A percentile compares a stretch with the other conserved stretches of the same genome.
These are phyloP conservation scores for Anguilla marmorata DNA, from an alignment of 2,797 vertebrate genomes.

Conservation along the genomic window DNA sequence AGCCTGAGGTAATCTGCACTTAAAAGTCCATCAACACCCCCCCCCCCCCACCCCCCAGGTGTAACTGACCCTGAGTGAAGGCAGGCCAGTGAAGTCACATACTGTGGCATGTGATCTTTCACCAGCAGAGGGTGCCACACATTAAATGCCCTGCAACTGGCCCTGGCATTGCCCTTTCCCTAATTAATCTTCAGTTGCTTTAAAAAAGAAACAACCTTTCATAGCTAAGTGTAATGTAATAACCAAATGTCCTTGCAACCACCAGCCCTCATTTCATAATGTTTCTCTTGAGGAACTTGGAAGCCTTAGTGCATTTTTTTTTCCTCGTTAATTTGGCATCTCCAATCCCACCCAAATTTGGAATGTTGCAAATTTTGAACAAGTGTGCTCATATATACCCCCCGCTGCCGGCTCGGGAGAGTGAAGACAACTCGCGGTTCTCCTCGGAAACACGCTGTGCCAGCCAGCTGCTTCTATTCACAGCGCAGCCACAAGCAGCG, in stretches of 20 bases:
- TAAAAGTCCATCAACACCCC: background rate
- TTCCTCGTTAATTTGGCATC: no score
- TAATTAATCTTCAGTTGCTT: background rate
- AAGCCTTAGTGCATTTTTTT: background rate
- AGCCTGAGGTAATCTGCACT: constrained; percentile 17
- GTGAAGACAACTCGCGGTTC: background rate
- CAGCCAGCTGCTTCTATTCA: no score
- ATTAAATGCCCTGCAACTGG: constrained; percentile 67
- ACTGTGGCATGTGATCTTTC: constrained; percentile 54
- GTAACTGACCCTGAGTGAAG: constrained; percentile 36
- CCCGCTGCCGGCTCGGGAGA: no score
- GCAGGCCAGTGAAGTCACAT: background rate
- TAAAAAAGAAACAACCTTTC: background rate
- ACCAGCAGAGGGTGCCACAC: constrained; percentile 75
- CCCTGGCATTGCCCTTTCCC: constrained; percentile 38
- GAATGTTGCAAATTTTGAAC: no score
- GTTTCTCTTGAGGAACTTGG: constrained; percentile 1
- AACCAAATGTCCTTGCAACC: constrained; percentile 18
- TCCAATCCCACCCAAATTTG: no score
- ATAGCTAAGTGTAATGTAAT: background rate
- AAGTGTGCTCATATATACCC: no score
- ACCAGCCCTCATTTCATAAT: constrained; percentile 19
- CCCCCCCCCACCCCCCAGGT: no score
- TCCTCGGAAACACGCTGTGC: background rate
- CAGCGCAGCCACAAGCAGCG: no score